These are phyloP conservation scores for Setophaga coronata DNA, from an alignment of 2,113 vertebrate species.

Conservation along the genomic window DNA sequence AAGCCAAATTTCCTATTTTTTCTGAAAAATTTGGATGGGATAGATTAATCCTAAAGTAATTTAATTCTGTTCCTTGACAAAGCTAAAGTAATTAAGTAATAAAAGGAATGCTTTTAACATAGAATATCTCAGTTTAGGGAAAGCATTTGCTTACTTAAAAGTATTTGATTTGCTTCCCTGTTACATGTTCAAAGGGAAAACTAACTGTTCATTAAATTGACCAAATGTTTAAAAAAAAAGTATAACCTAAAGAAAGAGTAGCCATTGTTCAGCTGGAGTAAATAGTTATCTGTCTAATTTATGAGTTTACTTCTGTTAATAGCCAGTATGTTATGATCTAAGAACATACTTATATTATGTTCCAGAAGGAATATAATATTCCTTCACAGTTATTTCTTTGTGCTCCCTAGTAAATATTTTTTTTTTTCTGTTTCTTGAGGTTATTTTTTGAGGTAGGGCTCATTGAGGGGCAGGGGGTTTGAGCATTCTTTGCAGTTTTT, in stretches of 20 bases:
- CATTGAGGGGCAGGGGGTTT: rapidly evolving
- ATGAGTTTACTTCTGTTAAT: not conserved
- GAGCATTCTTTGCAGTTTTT: not conserved
- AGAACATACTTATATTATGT: not conserved
- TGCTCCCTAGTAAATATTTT: not conserved
- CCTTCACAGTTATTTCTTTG: not conserved
- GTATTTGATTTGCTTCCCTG: not conserved
- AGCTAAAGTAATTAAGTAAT: not conserved
- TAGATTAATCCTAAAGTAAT: not conserved
- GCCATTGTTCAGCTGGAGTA: not conserved
- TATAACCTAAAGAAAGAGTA: not conserved
- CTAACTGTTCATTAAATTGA: not conserved
- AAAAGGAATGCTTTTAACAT: not conserved
- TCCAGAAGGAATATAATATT: not conserved
- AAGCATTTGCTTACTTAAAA: not conserved
- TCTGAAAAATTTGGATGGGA: not conserved
- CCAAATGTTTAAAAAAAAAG: not conserved
- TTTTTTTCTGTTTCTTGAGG: not conserved
- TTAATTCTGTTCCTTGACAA: not conserved
- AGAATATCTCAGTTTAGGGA: not conserved
- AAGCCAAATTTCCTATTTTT: not conserved
- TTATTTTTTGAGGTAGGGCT: rapidly evolving
- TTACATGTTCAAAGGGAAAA: not conserved
- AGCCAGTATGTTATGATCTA: not conserved
- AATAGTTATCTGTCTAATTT: not conserved